Base-by-base conservation (phyloP, 1,140 invertebrate species). In the Platyscapa corneri region DNA sequence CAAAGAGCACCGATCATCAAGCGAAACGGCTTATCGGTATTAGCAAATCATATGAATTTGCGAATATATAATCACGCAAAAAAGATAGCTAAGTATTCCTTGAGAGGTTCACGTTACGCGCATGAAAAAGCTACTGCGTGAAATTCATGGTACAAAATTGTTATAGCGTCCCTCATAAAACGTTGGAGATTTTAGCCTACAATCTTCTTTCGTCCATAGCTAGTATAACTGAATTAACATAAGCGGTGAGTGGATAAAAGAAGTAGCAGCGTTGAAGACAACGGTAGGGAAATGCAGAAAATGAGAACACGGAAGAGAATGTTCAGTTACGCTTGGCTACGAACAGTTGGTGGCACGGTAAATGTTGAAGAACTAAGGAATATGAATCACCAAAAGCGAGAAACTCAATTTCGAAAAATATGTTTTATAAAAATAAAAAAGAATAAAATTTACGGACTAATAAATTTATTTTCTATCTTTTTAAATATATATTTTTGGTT, bases 241-340 rank as follows among this genome's bases (percentile, higher is more conserved):
- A 67, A 67, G 8, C 5, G 37, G 39, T 76, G 23, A 42, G n/a
- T 67, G 64, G 76, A 46, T 18, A 49, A 5, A 2, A 49, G 3
- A 18, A 46, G 42, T 64, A 87, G 86, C 84, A 87, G 85, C 87
- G 86, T 85, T 88, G 83, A 67, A 32, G 32, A 14, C 16, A 67
- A 34, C 16, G 6, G 12, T 6, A 86, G 88, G 76, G 65, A 84
- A 85, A 80, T 79, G 81, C 78, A 75, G 84, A 87, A 88, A 81
- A 84, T 85, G 87, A 87, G 87, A 89, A 89, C 89, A 87, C 89
- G 90, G 89, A 90, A 90, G 90, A 90, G 90, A 92, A 91, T 91
- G 89, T 92, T 91, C 89, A 89, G 91, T 92, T 90, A 92, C 90
- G 91, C 91, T 90, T 91, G 89, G 89, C 89, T 91, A 90, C 89